Conservation (phyloP, 2,888 invertebrate genomes). For the Macrostomum cliftonense region DNA sequence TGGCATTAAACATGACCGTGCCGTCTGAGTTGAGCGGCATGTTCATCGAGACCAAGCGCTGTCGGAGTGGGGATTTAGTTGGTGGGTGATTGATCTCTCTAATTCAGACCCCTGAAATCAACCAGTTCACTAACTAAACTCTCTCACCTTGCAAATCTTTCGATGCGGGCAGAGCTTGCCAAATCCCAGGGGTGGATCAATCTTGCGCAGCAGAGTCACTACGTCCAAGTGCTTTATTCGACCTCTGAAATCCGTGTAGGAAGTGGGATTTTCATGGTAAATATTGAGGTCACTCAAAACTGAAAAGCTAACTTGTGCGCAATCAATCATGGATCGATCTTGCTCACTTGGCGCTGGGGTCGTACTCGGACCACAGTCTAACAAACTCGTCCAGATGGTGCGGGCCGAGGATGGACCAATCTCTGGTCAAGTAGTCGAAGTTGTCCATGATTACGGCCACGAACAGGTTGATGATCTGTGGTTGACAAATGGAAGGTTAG, state of each 20-base stretch:
- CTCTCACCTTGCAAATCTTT: conserved; percentile 8
- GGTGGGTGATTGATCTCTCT: too few species aligned
- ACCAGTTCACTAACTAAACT: too few species aligned
- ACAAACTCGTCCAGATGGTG: conserved; percentile 10
- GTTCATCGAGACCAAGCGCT: conserved; percentile 77
- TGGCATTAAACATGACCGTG: conserved; percentile 93
- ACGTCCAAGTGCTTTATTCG: conserved; percentile 9
- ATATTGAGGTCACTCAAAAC: not conserved
- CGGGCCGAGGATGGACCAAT: conserved; percentile 10
- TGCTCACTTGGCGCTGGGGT: conserved; percentile 6
- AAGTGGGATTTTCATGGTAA: not conserved
- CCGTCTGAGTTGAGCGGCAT: conserved; percentile 98
- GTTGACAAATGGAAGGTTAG: too few species aligned
- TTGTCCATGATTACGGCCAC: conserved; percentile 10
- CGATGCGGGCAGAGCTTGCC: conserved; percentile 12
- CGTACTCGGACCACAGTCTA: conserved; percentile 5
- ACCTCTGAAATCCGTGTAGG: conserved; percentile 4
- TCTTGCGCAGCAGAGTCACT: conserved; percentile 10
- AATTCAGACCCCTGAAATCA: too few species aligned
- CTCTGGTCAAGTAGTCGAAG: conserved; percentile 7
- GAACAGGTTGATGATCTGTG: conserved; percentile 6
- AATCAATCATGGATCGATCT: too few species aligned
- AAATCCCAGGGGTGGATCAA: conserved; percentile 10
- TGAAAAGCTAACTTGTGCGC: too few species aligned
- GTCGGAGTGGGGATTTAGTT: too few species aligned